A percentile compares a stretch with the other conserved stretches of the same genome.
Evolutionary conservation across 2,888 invertebrate species (phyloP).

Genomic region (Erebia ligea): DNA sequence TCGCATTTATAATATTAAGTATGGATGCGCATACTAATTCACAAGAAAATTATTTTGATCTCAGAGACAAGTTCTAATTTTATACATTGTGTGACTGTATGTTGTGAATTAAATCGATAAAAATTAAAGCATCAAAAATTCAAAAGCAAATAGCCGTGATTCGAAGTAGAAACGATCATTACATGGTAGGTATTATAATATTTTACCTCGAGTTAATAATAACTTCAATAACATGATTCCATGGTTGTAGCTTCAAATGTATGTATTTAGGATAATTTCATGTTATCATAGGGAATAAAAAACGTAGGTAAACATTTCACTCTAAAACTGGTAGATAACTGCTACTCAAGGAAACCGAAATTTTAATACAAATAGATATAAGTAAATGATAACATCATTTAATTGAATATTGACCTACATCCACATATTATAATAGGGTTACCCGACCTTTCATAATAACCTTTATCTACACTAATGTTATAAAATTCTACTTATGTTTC

Average conservation of each 20-base stretch:
- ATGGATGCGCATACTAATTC: too few relatives aligned
- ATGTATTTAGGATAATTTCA: neutral
- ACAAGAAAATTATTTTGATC: too few relatives aligned
- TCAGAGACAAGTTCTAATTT: too few relatives aligned
- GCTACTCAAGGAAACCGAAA: neutral
- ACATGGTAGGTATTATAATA: neutral
- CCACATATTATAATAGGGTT: neutral
- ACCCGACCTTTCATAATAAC: slow-evolving; percentile 14
- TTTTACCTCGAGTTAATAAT: slow-evolving; percentile 1
- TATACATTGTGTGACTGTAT: too few relatives aligned
- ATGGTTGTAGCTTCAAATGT: neutral
- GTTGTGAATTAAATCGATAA: neutral
- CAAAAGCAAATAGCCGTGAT: neutral
- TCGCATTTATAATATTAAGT: too few relatives aligned
- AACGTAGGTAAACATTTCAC: neutral
- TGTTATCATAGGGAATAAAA: neutral
- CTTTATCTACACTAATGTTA: too few relatives aligned
- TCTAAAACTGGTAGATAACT: neutral
- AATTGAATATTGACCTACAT: slow-evolving; percentile 15
- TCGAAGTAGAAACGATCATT: neutral
- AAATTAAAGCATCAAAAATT: slow-evolving; percentile 10
- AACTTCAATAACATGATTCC: neutral
- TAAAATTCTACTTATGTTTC: too few relatives aligned
- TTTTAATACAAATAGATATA: neutral
- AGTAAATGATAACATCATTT: neutral